These are phyloP conservation scores for Pyrrhia umbra DNA, from an alignment of 2,888 invertebrate genomes.

Conservation along the genomic window DNA sequence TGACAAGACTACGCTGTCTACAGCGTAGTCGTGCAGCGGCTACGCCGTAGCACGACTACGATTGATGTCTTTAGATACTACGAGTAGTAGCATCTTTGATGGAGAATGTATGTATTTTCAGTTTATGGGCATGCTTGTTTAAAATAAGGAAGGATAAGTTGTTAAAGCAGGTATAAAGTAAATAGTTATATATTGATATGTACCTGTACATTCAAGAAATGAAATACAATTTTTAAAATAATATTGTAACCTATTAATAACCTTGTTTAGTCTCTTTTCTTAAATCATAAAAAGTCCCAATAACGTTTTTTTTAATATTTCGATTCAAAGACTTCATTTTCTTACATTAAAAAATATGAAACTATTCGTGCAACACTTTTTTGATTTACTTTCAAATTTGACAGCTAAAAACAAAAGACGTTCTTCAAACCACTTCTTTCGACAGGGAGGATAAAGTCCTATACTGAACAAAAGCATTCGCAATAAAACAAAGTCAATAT, in stretches of 20 bases:
- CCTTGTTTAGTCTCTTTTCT: no score
- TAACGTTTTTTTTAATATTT: no score
- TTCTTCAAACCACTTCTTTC: background rate
- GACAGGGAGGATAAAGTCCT: background rate
- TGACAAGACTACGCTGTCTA: conserved; percentile 35
- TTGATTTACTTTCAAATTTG: no score
- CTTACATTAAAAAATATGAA: no score
- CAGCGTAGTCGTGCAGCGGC: conserved; percentile 44
- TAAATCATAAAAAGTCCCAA: no score
- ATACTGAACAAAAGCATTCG: background rate
- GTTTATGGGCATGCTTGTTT: conserved; percentile 20
- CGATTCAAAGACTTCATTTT: no score
- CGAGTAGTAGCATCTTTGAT: conserved; percentile 31
- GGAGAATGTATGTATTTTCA: conserved; percentile 11
- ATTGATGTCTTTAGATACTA: conserved; percentile 43
- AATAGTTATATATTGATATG: background rate
- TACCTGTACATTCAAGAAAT: background rate
- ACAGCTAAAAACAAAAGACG: no score
- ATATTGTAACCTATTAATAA: no score
- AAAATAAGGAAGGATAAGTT: background rate
- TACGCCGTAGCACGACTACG: conserved; percentile 26
- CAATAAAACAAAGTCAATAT: conserved; percentile 4
- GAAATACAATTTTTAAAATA: background rate
- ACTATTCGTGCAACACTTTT: no score
- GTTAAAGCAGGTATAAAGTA: background rate